phyloP scores from a whole-genome alignment of 2,797 vertebrate genomes.

The Rhadinocentrus ornatus region DNA sequence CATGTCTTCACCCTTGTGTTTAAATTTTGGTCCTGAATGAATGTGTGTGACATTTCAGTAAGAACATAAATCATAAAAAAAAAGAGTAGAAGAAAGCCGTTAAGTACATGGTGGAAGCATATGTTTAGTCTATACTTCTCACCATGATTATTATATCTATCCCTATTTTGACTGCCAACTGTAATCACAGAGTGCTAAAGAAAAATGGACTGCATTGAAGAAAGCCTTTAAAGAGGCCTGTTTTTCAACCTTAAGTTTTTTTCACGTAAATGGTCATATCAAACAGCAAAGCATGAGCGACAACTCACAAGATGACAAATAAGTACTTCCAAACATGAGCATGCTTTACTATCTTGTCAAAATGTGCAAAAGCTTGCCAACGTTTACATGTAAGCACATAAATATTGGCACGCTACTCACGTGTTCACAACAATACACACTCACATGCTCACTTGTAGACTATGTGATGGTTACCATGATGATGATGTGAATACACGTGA shows the following conservation, averaged over 20 bases:
- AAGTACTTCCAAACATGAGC: slow-evolving; percentile 11
- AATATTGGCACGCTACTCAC: slow-evolving; percentile 5
- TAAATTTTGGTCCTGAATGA: slow-evolving; percentile 35
- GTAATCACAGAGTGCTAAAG: slow-evolving; percentile 25
- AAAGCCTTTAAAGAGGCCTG: not conserved
- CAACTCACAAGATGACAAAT: slow-evolving; percentile 30
- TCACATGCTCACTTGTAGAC: slow-evolving; percentile 57
- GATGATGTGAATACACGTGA: slow-evolving; percentile 61
- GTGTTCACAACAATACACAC: not conserved
- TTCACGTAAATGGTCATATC: slow-evolving; percentile 34
- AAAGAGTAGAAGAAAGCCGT: slow-evolving; percentile 15
- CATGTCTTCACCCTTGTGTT: slow-evolving; percentile 9
- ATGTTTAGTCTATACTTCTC: slow-evolving; percentile 61
- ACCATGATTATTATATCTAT: slow-evolving; percentile 40
- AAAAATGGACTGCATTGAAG: slow-evolving; percentile 16
- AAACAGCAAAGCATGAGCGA: slow-evolving; percentile 22
- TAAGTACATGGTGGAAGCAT: slow-evolving; percentile 53
- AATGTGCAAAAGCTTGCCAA: slow-evolving; percentile 5
- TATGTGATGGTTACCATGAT: slow-evolving; percentile 64
- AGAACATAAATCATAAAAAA: slow-evolving; percentile 37
- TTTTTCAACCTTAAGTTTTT: slow-evolving; percentile 36
- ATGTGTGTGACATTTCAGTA: slow-evolving; percentile 31
- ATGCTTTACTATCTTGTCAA: not conserved
- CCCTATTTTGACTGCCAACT: slow-evolving; percentile 34
- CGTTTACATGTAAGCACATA: slow-evolving; percentile 11